Percentiles rank a stretch among this genome's conserved stretches.
Evolutionary conservation across 2,113 vertebrate genomes (phyloP).

Genomic region (Zootoca vivipara): DNA sequence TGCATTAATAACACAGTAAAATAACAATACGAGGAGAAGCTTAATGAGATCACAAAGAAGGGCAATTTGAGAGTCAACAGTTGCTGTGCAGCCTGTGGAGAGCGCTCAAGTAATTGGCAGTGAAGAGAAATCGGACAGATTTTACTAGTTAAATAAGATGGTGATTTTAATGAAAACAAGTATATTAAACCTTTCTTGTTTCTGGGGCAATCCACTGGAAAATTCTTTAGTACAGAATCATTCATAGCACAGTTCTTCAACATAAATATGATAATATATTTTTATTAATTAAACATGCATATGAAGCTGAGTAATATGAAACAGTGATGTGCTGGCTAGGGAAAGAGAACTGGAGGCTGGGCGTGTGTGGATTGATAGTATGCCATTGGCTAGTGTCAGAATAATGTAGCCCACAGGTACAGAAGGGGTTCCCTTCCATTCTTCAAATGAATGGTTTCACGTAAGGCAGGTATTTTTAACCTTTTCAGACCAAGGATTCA

Average conservation of each 20-base stretch:
- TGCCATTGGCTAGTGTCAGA: background rate
- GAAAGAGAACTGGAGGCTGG: background rate
- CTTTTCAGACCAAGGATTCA: background rate
- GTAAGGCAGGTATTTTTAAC: background rate
- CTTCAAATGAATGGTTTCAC: background rate
- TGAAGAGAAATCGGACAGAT: constrained; percentile 7
- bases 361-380: too few species aligned
- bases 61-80: constrained; percentile 1
- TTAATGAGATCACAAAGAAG: constrained; percentile 11
- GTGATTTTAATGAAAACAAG: constrained; percentile 1
- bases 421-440: background rate
- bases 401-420: background rate
- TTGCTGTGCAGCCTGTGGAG: background rate
- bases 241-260: background rate
- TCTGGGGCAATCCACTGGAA: constrained; percentile 1
- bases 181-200: background rate
- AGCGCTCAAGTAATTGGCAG: constrained; percentile 8
- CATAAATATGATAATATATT: background rate
- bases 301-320: background rate
- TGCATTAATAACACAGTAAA: constrained; percentile 19
- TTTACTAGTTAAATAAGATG: constrained; percentile 1
- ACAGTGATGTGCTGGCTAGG: background rate
- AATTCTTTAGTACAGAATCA: background rate
- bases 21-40: constrained; percentile 14
- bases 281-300: background rate